Base-by-base conservation (phyloP, 2,888 invertebrate genomes). In the Drosophila hamatofila region DNA sequence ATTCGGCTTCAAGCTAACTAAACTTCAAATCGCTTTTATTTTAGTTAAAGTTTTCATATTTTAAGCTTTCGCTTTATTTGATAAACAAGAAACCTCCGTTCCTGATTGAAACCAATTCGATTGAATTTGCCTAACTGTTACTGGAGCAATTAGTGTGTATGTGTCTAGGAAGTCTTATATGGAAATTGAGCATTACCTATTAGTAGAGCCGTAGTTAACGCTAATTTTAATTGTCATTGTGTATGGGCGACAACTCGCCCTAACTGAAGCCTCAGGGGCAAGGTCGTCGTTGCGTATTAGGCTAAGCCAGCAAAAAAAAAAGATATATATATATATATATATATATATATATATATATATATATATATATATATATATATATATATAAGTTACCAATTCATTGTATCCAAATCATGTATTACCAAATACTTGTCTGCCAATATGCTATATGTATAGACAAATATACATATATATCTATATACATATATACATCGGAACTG, bases 221-320 rank as follows among this genome's bases (percentile, higher is more conserved):
- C 59, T 27, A 46, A 67, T 54, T 72, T 72, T 46, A 57, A 76
- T 75, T 71, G 33, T 62, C 51, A 75, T 75, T 75, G 23, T 42
- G 52, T 66, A 66, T 76, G 72, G 56, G 6, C 2, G 14, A 35
- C n/a, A 44, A 23, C 39, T 63, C 57, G 60, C 44, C 54, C 21
- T 44, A 27, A 37, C 37, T 51, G 68, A 73, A 73, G 76, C 59
- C 51, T 61, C 55, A 59, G 35, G 54, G 55, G 55, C 61, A 76
- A 73, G 73, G 76, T 69, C 46, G 44, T 30, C 57, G 16, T 37
- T 41, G 41, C 63, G 58, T 37, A 30, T 39, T 21, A 30, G 33
- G 21, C 35, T 23, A 23, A 33, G n/a, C 52, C 35, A 51, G 7
- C 21, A 23, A 44, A 44, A 14, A 14, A 42, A 35, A 35, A 5